Base-by-base conservation (phyloP, 2,113 vertebrate species). In the Siniperca knerii region DNA sequence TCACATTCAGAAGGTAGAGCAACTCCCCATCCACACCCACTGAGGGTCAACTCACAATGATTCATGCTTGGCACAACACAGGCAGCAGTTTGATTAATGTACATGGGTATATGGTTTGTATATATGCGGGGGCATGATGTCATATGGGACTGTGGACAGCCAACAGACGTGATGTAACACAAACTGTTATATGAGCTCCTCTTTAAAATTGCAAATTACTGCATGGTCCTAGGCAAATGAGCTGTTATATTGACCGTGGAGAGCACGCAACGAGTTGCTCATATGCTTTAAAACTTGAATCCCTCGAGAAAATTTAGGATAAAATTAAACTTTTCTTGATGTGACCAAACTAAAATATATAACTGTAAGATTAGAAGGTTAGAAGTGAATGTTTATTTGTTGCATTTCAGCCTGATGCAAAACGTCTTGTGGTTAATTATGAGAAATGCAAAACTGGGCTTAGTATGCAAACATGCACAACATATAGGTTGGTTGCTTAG, bases 21-120 rank as follows among this genome's bases (percentile, higher is more conserved):
- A 70, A 23, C 54, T 79, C 64, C 58, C 69, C 65, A 29, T 74
- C 82, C 81, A 71, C 89, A 68, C 86, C 86, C 85, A 81, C 40
- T 42, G 68, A 77, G 60, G 77, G 79, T 84, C 82, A 87, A 85
- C 84, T 75, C 85, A 91, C 90, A 33, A 70, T 93, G 94, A 92
- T 81, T 94, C 93, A 94, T 95, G 94, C 92, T 89, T 72, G 75
- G 90, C 88, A 80, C 72, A 58, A 93, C 89, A 90, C 84, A 62
- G 85, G 87, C 86, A 91, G 46, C 65, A 60, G 74, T 82, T 81
- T 86, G 84, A 87, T 81, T 77, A 60, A 93, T 93, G 93, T 52
- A 65, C 81, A 92, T 89, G 89, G n/a, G 68, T 68, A 82, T 80
- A 86, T 90, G 90, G 87, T 75, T 65, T 70, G 64, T 42, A 76